Base-by-base conservation (phyloP, 2,113 vertebrate genomes). In the Acrocephalus arundinaceus region DNA sequence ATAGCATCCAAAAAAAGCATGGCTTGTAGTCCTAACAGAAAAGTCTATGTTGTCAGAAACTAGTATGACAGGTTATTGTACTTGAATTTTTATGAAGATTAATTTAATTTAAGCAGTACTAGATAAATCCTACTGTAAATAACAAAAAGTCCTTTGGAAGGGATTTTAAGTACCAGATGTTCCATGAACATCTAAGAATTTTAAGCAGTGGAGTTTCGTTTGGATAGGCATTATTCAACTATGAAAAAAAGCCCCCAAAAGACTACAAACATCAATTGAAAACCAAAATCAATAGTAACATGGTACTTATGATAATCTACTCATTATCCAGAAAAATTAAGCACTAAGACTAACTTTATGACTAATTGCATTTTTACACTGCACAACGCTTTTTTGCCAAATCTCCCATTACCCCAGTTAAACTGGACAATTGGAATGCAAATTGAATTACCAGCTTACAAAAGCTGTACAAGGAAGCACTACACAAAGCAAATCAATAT, bases 311-410 rank as follows among this genome's bases (percentile, higher is more conserved):
- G 61, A 77, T 93, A 90, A 92, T 80, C 80, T 81, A 73, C 33
- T 76, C 46, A 89, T 91, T 96, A 90, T 74, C 52, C 43, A 62
- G 68, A 84, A 85, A 71, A 91, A 85, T 16, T 12, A 90, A 87
- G 61, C 43, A 48, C 46, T 90, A 67, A 78, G 39, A 70, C 33
- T 33, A 95, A n/a, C 21, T 21, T 87, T 51, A 74, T 51, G 43
- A 80, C 78, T 88, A 78, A 94, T n/a, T 86, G 37, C 80, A 18
- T 27, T 75, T n/a, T 37, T 63, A 54, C 46, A 70, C 18, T 92
- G 31, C 30, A 87, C 41, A 71, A 27, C 37, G 31, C 14, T 87
- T 84, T 84, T 90, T 88, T 91, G 23, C 59, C 35, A 90, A 71
- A 89, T 88, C 27, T 76, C 22, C 83, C 41, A 39, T 79, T 54